Evolutionary conservation across 37 sponge, comb jelly and placozoan species (phyloP).

Genomic region (Geodia barretti): DNA sequence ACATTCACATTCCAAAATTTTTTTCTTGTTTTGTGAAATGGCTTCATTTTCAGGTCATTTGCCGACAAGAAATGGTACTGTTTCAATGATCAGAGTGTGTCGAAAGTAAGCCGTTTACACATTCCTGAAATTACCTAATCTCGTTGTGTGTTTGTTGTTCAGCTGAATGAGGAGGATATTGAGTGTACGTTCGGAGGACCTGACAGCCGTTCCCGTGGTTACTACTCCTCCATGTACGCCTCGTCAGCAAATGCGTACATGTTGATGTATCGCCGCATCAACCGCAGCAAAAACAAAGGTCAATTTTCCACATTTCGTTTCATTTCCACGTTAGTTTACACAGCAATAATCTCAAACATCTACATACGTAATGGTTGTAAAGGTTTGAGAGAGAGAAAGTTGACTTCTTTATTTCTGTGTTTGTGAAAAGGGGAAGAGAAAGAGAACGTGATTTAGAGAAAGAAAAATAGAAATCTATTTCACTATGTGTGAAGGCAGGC

Average conservation of each 20-base stretch:
- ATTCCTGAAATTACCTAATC: neutral
- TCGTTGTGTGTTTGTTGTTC: neutral
- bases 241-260: constrained; percentile 96
- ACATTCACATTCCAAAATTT: no score
- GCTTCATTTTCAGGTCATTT: constrained; percentile 81
- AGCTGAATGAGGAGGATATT: constrained; percentile 50
- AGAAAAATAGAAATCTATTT: neutral
- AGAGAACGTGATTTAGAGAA: neutral
- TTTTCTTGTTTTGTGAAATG: no score
- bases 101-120: constrained; percentile 72
- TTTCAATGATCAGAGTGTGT: constrained; percentile 92
- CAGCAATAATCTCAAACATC: neutral
- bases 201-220: constrained; percentile 39
- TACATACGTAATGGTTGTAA: no score
- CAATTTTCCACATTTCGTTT: neutral
- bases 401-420: no score
- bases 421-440: no score
- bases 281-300: constrained; percentile 59
- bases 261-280: constrained; percentile 88
- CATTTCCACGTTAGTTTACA: neutral
- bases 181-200: constrained; percentile 83
- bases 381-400: no score
- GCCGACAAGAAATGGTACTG: constrained; percentile 86
- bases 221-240: constrained; percentile 85
- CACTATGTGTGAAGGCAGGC: neutral